Percentiles rank a stretch among this genome's conserved stretches.
Conservation (phyloP, 37 sponge, comb jelly and placozoan species). For the Chondrosia reniformis region DNA sequence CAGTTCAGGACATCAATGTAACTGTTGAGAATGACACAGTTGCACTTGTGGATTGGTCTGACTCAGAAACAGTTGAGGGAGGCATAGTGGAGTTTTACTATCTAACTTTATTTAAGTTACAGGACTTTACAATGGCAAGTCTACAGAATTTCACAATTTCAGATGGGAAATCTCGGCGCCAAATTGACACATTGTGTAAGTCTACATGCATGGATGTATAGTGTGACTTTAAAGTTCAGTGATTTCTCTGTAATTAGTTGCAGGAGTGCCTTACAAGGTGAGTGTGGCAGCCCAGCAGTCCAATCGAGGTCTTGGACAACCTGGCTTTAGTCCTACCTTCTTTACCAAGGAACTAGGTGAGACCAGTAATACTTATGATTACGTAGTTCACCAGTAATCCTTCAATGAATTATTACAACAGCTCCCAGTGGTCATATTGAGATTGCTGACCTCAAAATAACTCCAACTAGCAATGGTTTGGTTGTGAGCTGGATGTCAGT, state of each 20-base stretch:
- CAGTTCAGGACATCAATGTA: neutral
- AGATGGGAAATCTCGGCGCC: too few relatives aligned
- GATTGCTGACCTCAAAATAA: neutral
- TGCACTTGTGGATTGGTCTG: neutral
- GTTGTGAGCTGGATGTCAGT: neutral
- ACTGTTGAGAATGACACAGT: neutral
- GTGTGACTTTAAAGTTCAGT: too few relatives aligned
- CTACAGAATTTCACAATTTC: too few relatives aligned
- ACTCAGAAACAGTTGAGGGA: too few relatives aligned
- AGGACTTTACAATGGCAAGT: too few relatives aligned
- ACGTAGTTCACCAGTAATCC: neutral
- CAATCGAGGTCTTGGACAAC: neutral
- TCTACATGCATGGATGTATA: too few relatives aligned
- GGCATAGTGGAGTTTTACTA: too few relatives aligned
- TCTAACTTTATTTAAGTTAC: too few relatives aligned
- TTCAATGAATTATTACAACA: neutral
- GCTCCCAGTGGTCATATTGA: neutral
- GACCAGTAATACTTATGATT: neutral
- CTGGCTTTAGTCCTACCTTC: neutral
- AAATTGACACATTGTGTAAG: too few relatives aligned
- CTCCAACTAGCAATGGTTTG: neutral
- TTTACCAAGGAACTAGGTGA: slow-evolving; percentile 6
- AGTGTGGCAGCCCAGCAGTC: neutral
- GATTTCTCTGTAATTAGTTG: neutral
- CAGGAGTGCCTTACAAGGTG: slow-evolving; percentile 9